A percentile compares a stretch with the other conserved stretches of the same genome.
phyloP scores from a whole-genome alignment of 2,797 vertebrate genomes.

The Sarcoramphus papa region DNA sequence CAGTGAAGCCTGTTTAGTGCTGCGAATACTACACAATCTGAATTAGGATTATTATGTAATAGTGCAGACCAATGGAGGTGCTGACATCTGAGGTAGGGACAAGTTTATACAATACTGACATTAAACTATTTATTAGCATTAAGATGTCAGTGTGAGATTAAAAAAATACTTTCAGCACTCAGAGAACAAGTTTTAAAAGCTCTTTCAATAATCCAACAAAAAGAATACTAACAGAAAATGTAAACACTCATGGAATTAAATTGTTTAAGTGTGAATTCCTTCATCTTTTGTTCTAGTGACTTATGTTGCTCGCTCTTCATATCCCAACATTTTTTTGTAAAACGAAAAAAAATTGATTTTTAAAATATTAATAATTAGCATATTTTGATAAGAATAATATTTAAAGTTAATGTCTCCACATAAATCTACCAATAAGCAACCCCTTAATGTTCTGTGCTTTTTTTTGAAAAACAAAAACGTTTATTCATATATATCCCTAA shows the following conservation, averaged over 20 bases:
- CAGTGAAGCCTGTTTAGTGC: neutral
- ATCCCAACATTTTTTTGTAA: neutral
- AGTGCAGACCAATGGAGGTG: neutral
- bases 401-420: neutral
- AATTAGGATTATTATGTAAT: neutral
- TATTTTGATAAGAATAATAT: neutral
- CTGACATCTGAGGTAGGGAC: neutral
- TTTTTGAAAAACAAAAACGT: neutral
- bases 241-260: neutral
- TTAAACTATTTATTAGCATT: slow-evolving; percentile 46
- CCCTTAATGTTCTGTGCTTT: neutral
- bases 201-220: slow-evolving; percentile 7
- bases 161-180: slow-evolving; percentile 22
- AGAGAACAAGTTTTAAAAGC: slow-evolving; percentile 10
- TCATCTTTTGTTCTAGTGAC: neutral
- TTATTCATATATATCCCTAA: neutral
- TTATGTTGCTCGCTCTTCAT: neutral
- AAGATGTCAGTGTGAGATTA: slow-evolving; percentile 29
- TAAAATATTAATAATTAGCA: neutral
- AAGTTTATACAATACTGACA: neutral
- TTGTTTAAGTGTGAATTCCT: neutral
- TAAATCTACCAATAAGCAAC: neutral
- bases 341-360: neutral
- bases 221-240: slow-evolving; percentile 19
- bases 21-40: neutral